Percentiles rank a stretch among this genome's conserved stretches.
Conservation (phyloP, 1,140 invertebrate genomes). For the Sarcophaga bullata region DNA sequence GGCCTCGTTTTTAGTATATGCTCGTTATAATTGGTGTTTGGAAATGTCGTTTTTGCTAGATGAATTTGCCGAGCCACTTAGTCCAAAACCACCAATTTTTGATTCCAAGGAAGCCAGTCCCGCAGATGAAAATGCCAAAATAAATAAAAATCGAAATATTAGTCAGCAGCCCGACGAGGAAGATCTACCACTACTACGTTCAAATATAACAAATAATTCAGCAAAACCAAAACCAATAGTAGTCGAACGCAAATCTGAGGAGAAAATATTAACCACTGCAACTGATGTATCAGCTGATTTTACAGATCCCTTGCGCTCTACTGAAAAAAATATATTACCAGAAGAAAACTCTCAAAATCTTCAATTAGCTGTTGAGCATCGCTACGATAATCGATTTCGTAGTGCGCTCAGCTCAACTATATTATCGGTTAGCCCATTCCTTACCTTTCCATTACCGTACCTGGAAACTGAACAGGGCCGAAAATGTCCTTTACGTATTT, state of each 20-base stretch:
- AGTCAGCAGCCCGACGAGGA: background rate
- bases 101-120: constrained; percentile 64
- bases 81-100: constrained; percentile 58
- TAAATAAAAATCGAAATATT: constrained; percentile 22
- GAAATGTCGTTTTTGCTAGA: constrained; percentile 91
- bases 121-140: constrained; percentile 44
- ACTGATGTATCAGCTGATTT: constrained; percentile 73
- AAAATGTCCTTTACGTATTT: constrained; percentile 79
- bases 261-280: constrained; percentile 67
- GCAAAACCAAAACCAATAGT: constrained; percentile 23
- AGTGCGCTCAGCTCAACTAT: constrained; percentile 79
- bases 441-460: constrained; percentile 87
- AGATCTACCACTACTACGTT: constrained; percentile 46
- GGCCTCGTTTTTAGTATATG: constrained; percentile 82
- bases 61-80: constrained; percentile 67
- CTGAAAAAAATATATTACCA: constrained; percentile 40
- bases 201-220: constrained; percentile 41
- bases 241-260: constrained; percentile 63
- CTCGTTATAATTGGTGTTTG: constrained; percentile 90
- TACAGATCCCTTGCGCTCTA: constrained; percentile 79
- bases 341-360: constrained; percentile 45
- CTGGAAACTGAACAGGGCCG: constrained; percentile 86
- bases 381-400: constrained; percentile 76
- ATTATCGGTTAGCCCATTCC: constrained; percentile 87
- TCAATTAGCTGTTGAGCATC: constrained; percentile 70